Conservation (phyloP, 2,888 invertebrate species). For the Mimumesa dahlbomi region DNA sequence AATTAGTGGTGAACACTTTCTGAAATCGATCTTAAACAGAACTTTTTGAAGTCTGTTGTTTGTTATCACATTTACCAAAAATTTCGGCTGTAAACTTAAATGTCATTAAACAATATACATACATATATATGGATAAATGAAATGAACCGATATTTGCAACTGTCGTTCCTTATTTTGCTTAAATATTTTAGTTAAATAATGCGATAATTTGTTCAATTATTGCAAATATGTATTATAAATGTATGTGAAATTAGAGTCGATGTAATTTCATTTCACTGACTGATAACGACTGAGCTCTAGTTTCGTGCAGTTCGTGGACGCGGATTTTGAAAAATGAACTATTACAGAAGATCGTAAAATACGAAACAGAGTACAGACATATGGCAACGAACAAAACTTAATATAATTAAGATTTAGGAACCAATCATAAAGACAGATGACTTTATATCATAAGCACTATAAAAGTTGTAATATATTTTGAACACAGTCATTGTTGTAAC, state of each 20-base stretch:
- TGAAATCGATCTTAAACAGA: slow-evolving; percentile 16
- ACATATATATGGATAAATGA: too few species aligned
- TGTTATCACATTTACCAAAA: slow-evolving; percentile 24
- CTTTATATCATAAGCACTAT: slow-evolving; percentile 54
- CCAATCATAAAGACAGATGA: slow-evolving; percentile 48
- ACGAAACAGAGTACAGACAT: slow-evolving; percentile 41
- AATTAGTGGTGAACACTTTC: slow-evolving; percentile 11
- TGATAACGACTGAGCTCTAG: slow-evolving; percentile 21
- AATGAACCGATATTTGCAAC: slow-evolving; percentile 19
- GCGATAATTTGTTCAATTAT: slow-evolving; percentile 21
- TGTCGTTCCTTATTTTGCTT: slow-evolving; percentile 25
- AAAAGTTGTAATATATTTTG: slow-evolving; percentile 61
- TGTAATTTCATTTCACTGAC: slow-evolving; percentile 11
- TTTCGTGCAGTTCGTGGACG: slow-evolving; percentile 38
- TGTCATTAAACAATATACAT: too few species aligned
- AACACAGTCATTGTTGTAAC: slow-evolving; percentile 54
- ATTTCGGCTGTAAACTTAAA: slow-evolving; percentile 30
- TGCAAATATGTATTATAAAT: slow-evolving; percentile 4
- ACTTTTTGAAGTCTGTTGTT: slow-evolving; percentile 31
- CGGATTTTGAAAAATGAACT: slow-evolving; percentile 9
- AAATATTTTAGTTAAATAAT: slow-evolving; percentile 19
- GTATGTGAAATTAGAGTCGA: neutral
- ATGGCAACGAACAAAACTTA: slow-evolving; percentile 45
- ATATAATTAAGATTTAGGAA: slow-evolving; percentile 55
- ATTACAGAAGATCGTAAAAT: slow-evolving; percentile 29